Conservation (phyloP, 2,113 vertebrate species). For the human (Homo sapiens) region GRCh38 chrX:8739501-8740000, state of each 20-base stretch:
- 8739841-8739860: too few relatives aligned
- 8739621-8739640: not conserved
- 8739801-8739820: too few relatives aligned
- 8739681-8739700: too few relatives aligned
- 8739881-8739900: too few relatives aligned
- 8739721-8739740: fast-evolving
- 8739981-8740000: too few relatives aligned
- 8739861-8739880: too few relatives aligned
- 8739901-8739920: too few relatives aligned
- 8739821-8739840: too few relatives aligned
- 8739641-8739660: fast-evolving
- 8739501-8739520: not conserved
- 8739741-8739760: not conserved
- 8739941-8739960: too few relatives aligned
- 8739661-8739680: too few relatives aligned
- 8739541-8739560: not conserved
- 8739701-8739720: not conserved
- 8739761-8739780: not conserved
- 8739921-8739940: too few relatives aligned
- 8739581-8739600: not conserved
- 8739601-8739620: not conserved
- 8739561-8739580: not conserved
- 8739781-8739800: not conserved
- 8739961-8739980: too few relatives aligned
- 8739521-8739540: not conserved